Evolutionary conservation across 2,113 vertebrate genomes (phyloP).

Genomic region (Podarcis muralis): DNA sequence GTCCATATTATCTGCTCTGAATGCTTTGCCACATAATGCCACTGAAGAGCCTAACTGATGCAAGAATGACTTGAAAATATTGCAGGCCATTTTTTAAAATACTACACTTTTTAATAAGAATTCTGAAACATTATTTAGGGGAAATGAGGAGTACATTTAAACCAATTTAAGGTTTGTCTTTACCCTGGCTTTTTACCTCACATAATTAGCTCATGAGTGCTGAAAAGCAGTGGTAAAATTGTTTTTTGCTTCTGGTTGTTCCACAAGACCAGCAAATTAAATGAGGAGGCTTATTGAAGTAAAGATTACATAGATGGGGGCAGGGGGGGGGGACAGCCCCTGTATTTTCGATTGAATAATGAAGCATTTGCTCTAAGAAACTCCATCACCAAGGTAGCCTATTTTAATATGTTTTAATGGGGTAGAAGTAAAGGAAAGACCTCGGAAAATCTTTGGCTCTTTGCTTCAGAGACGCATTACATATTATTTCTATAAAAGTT

Average conservation of each 20-base stretch:
- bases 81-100: not conserved
- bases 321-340: not conserved
- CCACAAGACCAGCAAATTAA: not conserved
- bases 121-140: not conserved
- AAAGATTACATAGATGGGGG: not conserved
- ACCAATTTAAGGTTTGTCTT: not conserved
- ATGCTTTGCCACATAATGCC: not conserved
- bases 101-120: not conserved
- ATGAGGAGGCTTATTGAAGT: not conserved
- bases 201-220: not conserved
- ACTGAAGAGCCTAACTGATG: not conserved
- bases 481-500: not conserved
- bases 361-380: not conserved
- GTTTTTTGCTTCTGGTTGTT: not conserved
- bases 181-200: not conserved
- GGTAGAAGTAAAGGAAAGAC: not conserved
- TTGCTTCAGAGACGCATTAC: not conserved
- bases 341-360: constrained; percentile 4
- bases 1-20: not conserved
- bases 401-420: not conserved
- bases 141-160: not conserved
- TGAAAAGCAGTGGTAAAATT: not conserved
- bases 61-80: not conserved
- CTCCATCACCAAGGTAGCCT: not conserved
- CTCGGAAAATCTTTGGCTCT: constrained; percentile 10